phyloP scores from a whole-genome alignment of 2,797 vertebrate species.

The Australoheros facetus region DNA sequence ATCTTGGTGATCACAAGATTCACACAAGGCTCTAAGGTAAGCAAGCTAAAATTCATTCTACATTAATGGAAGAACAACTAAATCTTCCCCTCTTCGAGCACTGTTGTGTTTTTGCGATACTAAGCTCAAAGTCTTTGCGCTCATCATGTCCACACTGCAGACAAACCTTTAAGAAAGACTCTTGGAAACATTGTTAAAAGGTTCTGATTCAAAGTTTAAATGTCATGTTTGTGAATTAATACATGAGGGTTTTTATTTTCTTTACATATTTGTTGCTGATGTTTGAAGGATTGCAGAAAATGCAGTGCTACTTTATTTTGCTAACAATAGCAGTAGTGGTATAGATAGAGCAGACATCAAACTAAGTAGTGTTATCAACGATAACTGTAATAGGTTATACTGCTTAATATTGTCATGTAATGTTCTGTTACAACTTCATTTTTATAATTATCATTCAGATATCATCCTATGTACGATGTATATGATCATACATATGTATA shows the following conservation, averaged over 20 bases:
- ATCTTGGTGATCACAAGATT: constrained; percentile 28
- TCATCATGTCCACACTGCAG: background rate
- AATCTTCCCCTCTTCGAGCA: background rate
- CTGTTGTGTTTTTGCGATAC: background rate
- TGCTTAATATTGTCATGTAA: background rate
- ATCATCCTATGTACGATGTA: too few species aligned
- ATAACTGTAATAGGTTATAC: background rate
- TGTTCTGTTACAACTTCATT: background rate
- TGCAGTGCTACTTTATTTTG: background rate
- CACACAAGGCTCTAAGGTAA: constrained; percentile 63
- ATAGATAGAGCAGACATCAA: background rate
- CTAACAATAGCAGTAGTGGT: background rate
- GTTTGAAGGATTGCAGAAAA: background rate
- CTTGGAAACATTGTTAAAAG: background rate
- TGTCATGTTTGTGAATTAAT: background rate
- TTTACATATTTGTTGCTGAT: background rate
- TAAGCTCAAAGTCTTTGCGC: background rate
- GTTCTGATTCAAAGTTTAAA: background rate
- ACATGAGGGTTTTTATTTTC: background rate
- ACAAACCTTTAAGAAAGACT: constrained; percentile 7
- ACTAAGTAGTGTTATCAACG: background rate
- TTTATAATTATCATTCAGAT: background rate
- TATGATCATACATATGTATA: background rate
- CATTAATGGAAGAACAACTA: background rate
- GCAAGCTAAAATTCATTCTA: constrained; percentile 21